Conservation (phyloP, 2,113 vertebrate genomes). For the Mesembrinibis cayennensis region DNA sequence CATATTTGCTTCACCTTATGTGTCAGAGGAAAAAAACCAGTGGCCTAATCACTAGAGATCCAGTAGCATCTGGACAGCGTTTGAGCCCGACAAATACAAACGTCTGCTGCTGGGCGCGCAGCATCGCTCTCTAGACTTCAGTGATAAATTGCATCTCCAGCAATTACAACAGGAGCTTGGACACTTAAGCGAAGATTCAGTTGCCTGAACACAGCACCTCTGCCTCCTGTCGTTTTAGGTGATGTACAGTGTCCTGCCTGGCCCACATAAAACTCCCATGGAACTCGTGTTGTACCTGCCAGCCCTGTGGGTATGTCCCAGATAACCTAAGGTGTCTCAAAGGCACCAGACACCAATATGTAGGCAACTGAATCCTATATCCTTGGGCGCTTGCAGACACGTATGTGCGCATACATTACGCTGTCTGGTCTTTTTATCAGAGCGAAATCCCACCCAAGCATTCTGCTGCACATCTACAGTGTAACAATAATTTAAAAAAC, state of each 20-base stretch:
- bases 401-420: rapidly evolving
- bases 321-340: not conserved
- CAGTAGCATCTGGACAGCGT: not conserved
- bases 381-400: not conserved
- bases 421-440: not conserved
- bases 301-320: not conserved
- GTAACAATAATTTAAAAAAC: not conserved
- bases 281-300: not conserved
- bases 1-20: not conserved
- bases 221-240: not conserved
- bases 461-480: not conserved
- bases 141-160: not conserved
- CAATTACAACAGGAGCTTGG: not conserved
- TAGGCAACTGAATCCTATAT: not conserved
- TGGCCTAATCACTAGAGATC: not conserved
- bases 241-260: not conserved
- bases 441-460: not conserved
- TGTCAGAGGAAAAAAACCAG: not conserved
- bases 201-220: not conserved
- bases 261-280: not conserved
- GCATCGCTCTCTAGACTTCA: not conserved
- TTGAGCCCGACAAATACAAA: not conserved
- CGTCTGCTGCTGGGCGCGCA: not conserved
- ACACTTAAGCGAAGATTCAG: rapidly evolving
- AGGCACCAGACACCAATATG: not conserved